A percentile compares a stretch with the other conserved stretches of the same genome.
phyloP scores from a whole-genome alignment of 2,797 vertebrate species.

The Enteromius anoplus region DNA sequence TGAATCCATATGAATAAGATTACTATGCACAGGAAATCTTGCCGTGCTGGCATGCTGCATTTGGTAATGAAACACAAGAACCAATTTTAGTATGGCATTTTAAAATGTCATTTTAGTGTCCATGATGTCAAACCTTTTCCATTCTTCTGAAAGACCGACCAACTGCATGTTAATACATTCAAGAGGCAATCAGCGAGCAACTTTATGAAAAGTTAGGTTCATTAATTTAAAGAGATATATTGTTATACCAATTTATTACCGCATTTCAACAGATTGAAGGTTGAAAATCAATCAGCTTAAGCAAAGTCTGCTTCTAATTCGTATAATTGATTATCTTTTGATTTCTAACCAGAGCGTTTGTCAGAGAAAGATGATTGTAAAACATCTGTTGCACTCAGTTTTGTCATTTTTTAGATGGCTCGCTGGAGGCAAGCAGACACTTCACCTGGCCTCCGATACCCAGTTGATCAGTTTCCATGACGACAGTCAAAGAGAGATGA shows the following conservation, averaged over 20 bases:
- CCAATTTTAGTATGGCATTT: constrained; percentile 5
- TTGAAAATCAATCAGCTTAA: constrained; percentile 12
- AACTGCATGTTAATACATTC: background rate
- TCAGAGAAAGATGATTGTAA: constrained; percentile 24
- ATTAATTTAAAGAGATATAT: too few species aligned
- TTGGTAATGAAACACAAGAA: background rate
- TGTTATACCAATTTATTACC: background rate
- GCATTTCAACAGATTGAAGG: background rate
- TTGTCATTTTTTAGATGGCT: constrained; percentile 60
- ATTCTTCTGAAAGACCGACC: background rate
- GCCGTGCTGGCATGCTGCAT: background rate
- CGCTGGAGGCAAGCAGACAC: constrained; percentile 76
- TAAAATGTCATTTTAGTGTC: background rate
- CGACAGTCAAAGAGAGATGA: constrained; percentile 81
- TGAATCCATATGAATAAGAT: background rate
- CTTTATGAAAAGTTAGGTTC: too few species aligned
- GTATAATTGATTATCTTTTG: background rate
- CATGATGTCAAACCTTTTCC: constrained; percentile 1
- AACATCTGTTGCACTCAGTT: constrained; percentile 43
- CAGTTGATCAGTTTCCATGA: constrained; percentile 75
- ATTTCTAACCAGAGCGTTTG: background rate
- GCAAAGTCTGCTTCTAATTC: background rate
- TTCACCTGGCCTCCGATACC: constrained; percentile 73
- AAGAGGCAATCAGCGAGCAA: too few species aligned
- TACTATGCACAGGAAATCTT: background rate